Evolutionary conservation across 2,888 invertebrate species (phyloP).

Genomic region (Euspilapteryx auroguttella): DNA sequence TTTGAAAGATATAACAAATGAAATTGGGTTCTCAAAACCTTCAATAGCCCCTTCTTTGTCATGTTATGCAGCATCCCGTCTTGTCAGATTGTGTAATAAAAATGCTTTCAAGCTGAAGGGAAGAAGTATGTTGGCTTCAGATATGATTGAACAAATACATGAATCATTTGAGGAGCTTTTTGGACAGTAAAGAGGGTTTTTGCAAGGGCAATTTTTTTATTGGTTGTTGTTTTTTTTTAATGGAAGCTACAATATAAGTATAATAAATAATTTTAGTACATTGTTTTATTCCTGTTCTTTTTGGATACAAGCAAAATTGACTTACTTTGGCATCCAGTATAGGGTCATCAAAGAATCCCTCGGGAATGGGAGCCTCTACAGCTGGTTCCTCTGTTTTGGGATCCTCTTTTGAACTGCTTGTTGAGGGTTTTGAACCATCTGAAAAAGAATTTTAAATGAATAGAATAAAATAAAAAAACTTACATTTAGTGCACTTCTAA

Average conservation of each 20-base stretch:
- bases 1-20: slow-evolving; percentile 8
- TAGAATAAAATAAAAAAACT: too few species aligned
- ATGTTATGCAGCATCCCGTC: slow-evolving; percentile 78
- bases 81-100: slow-evolving; percentile 80
- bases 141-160: slow-evolving; percentile 85
- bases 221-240: background rate
- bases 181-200: slow-evolving; percentile 16
- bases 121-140: slow-evolving; percentile 82
- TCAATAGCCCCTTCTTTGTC: slow-evolving; percentile 68
- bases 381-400: slow-evolving; percentile 12
- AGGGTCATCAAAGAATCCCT: slow-evolving; percentile 88
- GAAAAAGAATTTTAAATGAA: too few species aligned
- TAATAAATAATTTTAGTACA: too few species aligned
- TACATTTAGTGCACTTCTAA: too few species aligned
- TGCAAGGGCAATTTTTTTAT: background rate
- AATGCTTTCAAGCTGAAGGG: slow-evolving; percentile 77
- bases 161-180: slow-evolving; percentile 65
- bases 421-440: slow-evolving; percentile 22
- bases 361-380: slow-evolving; percentile 63
- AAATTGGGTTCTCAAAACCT: slow-evolving; percentile 19
- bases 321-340: slow-evolving; percentile 76
- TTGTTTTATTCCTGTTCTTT: too few species aligned
- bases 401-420: slow-evolving; percentile 15
- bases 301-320: too few species aligned
- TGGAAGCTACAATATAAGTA: background rate